Percentiles rank a stretch among this genome's conserved stretches.
These are phyloP conservation scores for Scaptomyza pallida DNA, from an alignment of 1,140 invertebrate species.

Conservation along the genomic window DNA sequence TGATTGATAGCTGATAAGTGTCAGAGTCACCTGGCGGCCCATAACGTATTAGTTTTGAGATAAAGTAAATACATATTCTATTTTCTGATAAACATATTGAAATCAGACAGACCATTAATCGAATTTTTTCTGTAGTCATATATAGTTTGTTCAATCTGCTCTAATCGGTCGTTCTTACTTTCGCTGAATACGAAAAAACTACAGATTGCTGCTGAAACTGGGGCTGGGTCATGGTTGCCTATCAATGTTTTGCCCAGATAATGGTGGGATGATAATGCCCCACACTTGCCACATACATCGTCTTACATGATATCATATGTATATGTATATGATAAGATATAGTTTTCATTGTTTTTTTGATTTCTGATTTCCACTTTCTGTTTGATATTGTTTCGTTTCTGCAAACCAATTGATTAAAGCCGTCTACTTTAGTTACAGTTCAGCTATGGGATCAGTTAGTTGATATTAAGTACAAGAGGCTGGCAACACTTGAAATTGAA, in stretches of 20 bases:
- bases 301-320: conserved; percentile 68
- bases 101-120: neutral
- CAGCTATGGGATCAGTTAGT: conserved; percentile 44
- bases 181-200: conserved; percentile 25
- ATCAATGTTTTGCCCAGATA: conserved; percentile 66
- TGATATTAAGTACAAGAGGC: conserved; percentile 13
- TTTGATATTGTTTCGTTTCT: conserved; percentile 24
- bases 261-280: conserved; percentile 61
- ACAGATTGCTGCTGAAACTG: conserved; percentile 34
- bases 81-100: conserved; percentile 39
- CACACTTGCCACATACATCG: conserved; percentile 26
- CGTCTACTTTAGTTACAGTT: conserved; percentile 33
- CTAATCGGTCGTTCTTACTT: conserved; percentile 60
- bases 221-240: conserved; percentile 63
- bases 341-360: conserved; percentile 50
- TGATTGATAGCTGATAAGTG: conserved; percentile 67
- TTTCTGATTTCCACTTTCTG: conserved; percentile 22
- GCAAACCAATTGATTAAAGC: conserved; percentile 33
- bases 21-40: conserved; percentile 29
- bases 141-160: neutral
- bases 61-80: conserved; percentile 9
- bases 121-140: neutral
- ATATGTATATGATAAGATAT: conserved; percentile 67
- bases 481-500: conserved; percentile 14
- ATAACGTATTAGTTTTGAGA: conserved; percentile 10